A percentile compares a stretch with the other conserved stretches of the same genome.
Conservation (phyloP, 2,113 vertebrate genomes). For the Gymnogyps californianus region DNA sequence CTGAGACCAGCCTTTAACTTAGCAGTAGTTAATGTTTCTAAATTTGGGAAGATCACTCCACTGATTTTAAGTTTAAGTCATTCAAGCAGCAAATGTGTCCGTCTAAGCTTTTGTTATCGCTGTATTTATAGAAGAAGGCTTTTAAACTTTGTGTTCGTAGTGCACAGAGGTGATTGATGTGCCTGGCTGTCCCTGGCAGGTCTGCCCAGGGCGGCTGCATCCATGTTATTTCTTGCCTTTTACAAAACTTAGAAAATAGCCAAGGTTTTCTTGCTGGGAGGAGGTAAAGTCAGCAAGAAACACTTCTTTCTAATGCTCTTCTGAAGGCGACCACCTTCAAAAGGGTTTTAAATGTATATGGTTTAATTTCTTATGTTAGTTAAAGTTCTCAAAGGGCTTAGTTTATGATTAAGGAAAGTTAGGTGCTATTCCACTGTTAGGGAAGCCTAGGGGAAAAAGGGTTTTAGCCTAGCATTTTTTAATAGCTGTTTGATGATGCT, state of each 20-base stretch:
- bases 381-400: not conserved
- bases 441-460: not conserved
- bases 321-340: not conserved
- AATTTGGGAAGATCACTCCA: not conserved
- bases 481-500: not conserved
- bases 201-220: not conserved
- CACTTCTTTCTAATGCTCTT: not conserved
- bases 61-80: not conserved
- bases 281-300: not conserved
- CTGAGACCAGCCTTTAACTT: not conserved
- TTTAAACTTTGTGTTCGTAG: not conserved
- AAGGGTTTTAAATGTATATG: not conserved
- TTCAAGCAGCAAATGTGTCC: not conserved
- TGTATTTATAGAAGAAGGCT: not conserved
- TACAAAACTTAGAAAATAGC: not conserved
- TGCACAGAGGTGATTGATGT: not conserved
- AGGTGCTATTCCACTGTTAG: not conserved
- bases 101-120: not conserved
- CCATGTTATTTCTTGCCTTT: not conserved
- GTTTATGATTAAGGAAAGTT: not conserved
- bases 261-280: not conserved
- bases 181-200: not conserved
- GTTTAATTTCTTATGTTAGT: not conserved
- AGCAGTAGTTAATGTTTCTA: not conserved
- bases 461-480: not conserved